Evolutionary conservation across 2,113 vertebrate species (phyloP).

Genomic region (Channa maculata): DNA sequence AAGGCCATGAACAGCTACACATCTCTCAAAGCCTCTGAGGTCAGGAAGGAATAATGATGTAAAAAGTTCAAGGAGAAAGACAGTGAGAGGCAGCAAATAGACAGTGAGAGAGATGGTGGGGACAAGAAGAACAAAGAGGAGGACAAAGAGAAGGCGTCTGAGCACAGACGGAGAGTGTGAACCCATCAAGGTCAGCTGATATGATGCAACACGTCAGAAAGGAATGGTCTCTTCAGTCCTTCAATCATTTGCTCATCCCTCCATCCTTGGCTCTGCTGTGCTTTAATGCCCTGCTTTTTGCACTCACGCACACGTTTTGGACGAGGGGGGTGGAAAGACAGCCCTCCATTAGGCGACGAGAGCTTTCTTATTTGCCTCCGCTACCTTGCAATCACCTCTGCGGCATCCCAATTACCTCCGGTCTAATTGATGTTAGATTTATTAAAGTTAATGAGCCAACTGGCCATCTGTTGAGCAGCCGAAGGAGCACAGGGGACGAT

Average conservation of each 20-base stretch:
- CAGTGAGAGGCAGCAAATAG: neutral
- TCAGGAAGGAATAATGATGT: slow-evolving; percentile 35
- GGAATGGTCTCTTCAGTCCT: slow-evolving; percentile 18
- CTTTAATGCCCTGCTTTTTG: slow-evolving; percentile 3
- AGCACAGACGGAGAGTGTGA: slow-evolving; percentile 42
- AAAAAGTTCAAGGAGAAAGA: slow-evolving; percentile 50
- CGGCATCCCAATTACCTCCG: slow-evolving; percentile 80
- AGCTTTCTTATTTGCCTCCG: slow-evolving; percentile 54
- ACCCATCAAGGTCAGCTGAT: slow-evolving; percentile 50
- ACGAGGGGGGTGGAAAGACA: slow-evolving; percentile 12
- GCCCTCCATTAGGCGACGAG: slow-evolving; percentile 24
- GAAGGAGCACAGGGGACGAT: slow-evolving; percentile 50
- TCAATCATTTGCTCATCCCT: slow-evolving; percentile 29
- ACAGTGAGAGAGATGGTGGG: neutral
- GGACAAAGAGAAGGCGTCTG: slow-evolving; percentile 34
- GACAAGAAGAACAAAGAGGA: slow-evolving; percentile 1
- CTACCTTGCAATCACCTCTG: slow-evolving; percentile 77
- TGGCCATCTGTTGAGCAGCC: slow-evolving; percentile 82
- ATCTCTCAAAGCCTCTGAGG: slow-evolving; percentile 33
- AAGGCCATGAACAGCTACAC: neutral
- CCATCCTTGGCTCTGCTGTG: slow-evolving; percentile 1
- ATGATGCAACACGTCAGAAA: slow-evolving; percentile 31
- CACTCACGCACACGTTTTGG: neutral
- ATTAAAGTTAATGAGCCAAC: slow-evolving; percentile 84
- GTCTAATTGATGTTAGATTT: slow-evolving; percentile 82